Evolutionary conservation across 2,113 vertebrate species (phyloP), one percentile per base, ranked within the genome.

Genomic region (Delphinus delphis): DNA sequence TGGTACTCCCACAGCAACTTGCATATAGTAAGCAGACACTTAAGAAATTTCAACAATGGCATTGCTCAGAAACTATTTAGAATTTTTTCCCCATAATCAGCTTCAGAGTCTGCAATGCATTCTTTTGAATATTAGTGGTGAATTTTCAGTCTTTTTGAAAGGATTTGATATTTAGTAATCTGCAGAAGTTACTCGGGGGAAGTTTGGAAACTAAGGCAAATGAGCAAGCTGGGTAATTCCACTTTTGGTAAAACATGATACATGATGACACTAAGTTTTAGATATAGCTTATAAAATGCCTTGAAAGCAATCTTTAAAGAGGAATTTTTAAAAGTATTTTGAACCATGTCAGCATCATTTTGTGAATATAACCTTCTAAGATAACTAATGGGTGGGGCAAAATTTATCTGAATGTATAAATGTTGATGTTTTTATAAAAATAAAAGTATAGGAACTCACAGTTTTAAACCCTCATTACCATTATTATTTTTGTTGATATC

Each of bases 161-260:
- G 20, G 15, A 53, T 65, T 83, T 80, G 58, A n/a, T 77, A 44
- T 68, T 41, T 47, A 88, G 67, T 79, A 38, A 86, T 41, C 47
- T 79, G 28, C 55, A 98, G 15, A 84, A 55, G 33, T 81, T 70
- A 79, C 53, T 89, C 89, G 50, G 82, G 82, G 73, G 83, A 92
- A 95, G 80, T 93, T 83, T 90, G 53, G 55, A 65, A 96, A 71
- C 41, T 76, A 80, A 93, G 93, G 36, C 71, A 91, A 68, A 74
- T 94, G 70, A 84, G 14, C 23, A 92, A 80, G 50, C 26, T 80
- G 91, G 36, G 81, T 88, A 82, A 83, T 92, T 96, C 36, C 74
- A 62, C 33, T 88, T 94, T 93, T 90, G 44, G 23, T 83, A 74
- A 92, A 85, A 63, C 26, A 31, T 79, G 62, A 60, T 79, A 79